These are phyloP conservation scores for Mustela lutreola DNA, from an alignment of 2,113 vertebrate species.

Conservation along the genomic window DNA sequence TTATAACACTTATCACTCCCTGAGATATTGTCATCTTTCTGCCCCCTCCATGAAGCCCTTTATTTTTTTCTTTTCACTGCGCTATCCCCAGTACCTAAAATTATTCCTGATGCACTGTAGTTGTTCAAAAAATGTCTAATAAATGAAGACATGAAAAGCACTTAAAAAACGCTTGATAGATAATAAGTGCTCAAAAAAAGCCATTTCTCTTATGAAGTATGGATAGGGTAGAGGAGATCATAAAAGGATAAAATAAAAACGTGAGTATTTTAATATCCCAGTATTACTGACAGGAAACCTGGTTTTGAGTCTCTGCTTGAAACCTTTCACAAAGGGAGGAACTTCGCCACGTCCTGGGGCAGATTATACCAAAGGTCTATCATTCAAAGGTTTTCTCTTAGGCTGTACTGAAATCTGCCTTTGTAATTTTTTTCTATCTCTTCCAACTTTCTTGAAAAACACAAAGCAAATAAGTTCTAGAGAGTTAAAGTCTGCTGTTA, in stretches of 20 bases:
- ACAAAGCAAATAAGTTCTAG: neutral
- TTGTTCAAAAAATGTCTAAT: neutral
- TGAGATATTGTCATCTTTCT: neutral
- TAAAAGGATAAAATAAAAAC: neutral
- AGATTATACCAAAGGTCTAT: neutral
- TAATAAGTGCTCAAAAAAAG: neutral
- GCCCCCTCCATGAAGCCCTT: neutral
- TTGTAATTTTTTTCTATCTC: neutral
- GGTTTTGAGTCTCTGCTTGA: constrained; percentile 11
- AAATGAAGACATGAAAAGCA: constrained; percentile 16
- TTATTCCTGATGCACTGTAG: neutral
- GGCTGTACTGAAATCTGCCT: neutral
- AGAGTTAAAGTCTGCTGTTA: neutral
- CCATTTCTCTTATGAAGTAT: constrained; percentile 14
- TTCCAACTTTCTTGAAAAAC: constrained; percentile 17
- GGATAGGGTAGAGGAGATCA: neutral
- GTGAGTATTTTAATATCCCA: neutral
- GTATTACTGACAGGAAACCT: neutral
- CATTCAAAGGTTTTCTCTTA: neutral
- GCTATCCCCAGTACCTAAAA: neutral
- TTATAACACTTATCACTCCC: neutral
- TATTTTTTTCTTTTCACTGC: neutral
- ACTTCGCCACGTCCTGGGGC: neutral
- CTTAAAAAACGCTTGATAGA: neutral
- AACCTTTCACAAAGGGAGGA: neutral